Evolutionary conservation across 2,797 vertebrate species (phyloP), one percentile per base, ranked within the genome.

Genomic region (Rhincodon typus): DNA sequence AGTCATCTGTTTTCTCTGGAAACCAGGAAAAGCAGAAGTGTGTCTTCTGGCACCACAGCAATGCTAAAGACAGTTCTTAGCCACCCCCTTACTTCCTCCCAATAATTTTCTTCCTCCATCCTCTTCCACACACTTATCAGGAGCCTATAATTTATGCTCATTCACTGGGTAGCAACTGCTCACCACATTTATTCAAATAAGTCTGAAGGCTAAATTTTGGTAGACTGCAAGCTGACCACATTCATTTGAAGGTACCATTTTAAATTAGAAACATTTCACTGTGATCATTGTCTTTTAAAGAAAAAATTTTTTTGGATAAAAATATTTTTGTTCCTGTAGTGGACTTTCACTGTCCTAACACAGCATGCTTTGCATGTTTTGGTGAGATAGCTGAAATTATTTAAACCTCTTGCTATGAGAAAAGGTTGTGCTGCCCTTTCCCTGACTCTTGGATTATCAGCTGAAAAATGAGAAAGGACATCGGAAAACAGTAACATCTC

Each of bases 401-500:
- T 93, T 21, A 93, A 93, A 69, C 66, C 38, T 67, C 90, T 69
- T 53, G 42, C 70, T 77, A 57, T 30, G 5, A 77, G 15, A 57
- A 77, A 77, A 95, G 46, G 72, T 95, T 27, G 15, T 13, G 12
- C 5, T 57, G 72, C 30, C 94, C 94, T 95, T 95, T 53, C 3
- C 30, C 30, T 95, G 94, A 53, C 94, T 95, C 46, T n/a, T 57
- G 72, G 21, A 50, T 77, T 95, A 95, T 77, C 42, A 95, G 34
- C 30, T 95, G 94, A 72, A 74, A 77, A 94, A 77, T 95, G 94
- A 95, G 94, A 70, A 42, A 53, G 46, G 70, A 77, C 50, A 57
- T 13, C 62, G 34, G 27, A 77, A 95, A 19, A 50, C 67, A 62
- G 34, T 57, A 91, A 66, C 62, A 62, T n/a, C 87, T 53, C 53